Percentiles rank a stretch among this genome's conserved stretches.
phyloP scores from a whole-genome alignment of 2,113 vertebrate genomes.

The Ameiurus melas region DNA sequence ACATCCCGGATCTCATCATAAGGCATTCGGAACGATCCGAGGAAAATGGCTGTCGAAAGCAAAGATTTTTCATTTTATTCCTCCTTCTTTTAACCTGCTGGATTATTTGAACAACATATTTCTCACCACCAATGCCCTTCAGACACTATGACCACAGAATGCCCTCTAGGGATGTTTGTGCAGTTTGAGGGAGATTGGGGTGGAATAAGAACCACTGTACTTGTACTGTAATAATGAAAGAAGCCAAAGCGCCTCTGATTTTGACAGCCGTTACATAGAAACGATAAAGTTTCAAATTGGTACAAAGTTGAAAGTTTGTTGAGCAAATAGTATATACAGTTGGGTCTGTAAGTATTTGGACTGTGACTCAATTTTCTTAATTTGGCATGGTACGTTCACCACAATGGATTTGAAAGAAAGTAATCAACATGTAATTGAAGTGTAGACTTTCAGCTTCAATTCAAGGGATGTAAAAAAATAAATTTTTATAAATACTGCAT shows the following conservation, averaged over 20 bases:
- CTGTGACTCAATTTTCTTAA: background rate
- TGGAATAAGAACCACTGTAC: slow-evolving; percentile 40
- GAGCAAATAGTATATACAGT: background rate
- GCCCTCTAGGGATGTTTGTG: slow-evolving; percentile 45
- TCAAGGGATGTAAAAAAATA: too few species aligned
- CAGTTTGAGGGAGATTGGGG: slow-evolving; percentile 44
- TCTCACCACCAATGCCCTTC: slow-evolving; percentile 44
- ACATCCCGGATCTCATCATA: slow-evolving; percentile 95
- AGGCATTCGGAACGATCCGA: slow-evolving; percentile 95
- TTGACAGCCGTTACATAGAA: background rate
- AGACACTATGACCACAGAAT: slow-evolving; percentile 64
- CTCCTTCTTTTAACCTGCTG: slow-evolving; percentile 22
- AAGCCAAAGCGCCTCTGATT: background rate
- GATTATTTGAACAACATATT: slow-evolving; percentile 58
- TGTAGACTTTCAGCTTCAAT: too few species aligned
- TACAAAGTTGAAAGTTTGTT: too few species aligned
- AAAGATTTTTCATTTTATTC: slow-evolving; percentile 71
- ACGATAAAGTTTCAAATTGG: background rate
- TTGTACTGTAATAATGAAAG: slow-evolving; percentile 4
- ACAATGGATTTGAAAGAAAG: background rate
- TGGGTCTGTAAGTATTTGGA: background rate
- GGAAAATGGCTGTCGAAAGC: slow-evolving; percentile 88
- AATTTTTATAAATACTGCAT: too few species aligned
- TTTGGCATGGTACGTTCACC: too few species aligned
- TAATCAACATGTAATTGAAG: background rate